Evolutionary conservation across 23 tunicate genomes (phyloP), one percentile per base, ranked within the genome.

Genomic region (Ciona savignyi): DNA sequence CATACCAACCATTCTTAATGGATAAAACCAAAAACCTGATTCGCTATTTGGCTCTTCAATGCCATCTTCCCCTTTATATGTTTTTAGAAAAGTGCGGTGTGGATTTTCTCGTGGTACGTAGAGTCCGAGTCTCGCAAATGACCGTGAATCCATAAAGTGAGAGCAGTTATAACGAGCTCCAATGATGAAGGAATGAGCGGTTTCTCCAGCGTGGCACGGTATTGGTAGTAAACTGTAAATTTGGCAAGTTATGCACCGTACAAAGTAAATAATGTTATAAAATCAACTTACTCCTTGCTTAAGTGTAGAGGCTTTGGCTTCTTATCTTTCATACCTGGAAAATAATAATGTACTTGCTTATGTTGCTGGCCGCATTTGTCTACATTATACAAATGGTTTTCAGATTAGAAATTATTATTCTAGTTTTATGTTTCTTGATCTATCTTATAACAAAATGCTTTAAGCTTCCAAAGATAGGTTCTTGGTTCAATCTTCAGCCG

Each of bases 151-250:
- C 89, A 89, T 78, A 35, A 84, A 85, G 48, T 81, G 72, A 9
- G 76, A 65, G 74, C 89, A 83, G 68, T 89, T 89, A 74, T 89
- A 89, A 1, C 96, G 73, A 1, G 96, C 89, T 4, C 96, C 96
- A 27, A 83, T 70, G 67, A 89, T 78, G 34, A 89, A 89, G 19
- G 96, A 83, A 75, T 89, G 89, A 24, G 96, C 74, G 25, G 85
- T 73, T 69, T 89, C 96, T 23, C 86, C 83, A 15, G 81, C 60
- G 78, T 89, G 96, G 68, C 85, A 89, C 26, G 89, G 89, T 21
- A 83, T 83, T 0, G 96, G 96, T 51, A 89, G 60, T 65, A 89
- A 74, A 70, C 96, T 89, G 68, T 11, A n/a, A n/a, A 49, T 11
- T 11, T 49, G 20, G 19, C 15, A 49, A 49, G 20, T 20, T 11